Base-by-base conservation (phyloP, 2,797 vertebrate genomes). In the Psittacula echo region DNA sequence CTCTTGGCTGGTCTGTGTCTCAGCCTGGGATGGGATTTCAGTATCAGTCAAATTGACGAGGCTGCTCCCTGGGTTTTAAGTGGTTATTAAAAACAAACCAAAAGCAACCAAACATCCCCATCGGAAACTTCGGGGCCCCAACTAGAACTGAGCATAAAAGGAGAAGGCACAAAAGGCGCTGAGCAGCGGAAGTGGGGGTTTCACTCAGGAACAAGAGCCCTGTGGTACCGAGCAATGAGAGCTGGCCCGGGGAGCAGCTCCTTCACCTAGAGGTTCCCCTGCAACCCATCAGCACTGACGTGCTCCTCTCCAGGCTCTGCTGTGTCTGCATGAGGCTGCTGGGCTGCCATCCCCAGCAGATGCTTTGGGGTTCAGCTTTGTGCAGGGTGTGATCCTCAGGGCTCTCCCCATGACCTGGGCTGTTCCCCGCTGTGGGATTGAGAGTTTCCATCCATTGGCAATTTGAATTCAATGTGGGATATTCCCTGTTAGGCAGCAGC, bases 131-230 rank as follows among this genome's bases (percentile, higher is more conserved):
- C 13, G 37, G 72, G 77, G 94, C 91, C 86, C 15, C 68, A 77
- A 8, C 7, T 65, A 54, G 62, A 56, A 23, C 64, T 26, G 45
- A 93, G 66, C 84, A 79, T 9, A 91, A 94, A 96, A 95, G 92
- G 53, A 94, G 96, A 96, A 97, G 87, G 70, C 7, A 30, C 56
- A 44, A 48, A 41, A 65, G 64, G 53, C 15, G 1, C 56, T 47
- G 85, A 60, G 56, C 89, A 81, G 90, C 65, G 64, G 95, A 97
- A 96, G 92, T 82, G 83, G 90, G 84, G 93, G 92, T 94, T 96
- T 95, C 26, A 18, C 85, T 92, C 32, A 5, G 89, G 64, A 95
- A 90, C 66, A 3, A 54, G 91, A 89, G 77, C 67, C 29, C 71
- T 58, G 71, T 51, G 12, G 68, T 12, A 5, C 15, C 2, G 18